These are phyloP conservation scores for Rhyacophila evoluta DNA, from an alignment of 2,888 invertebrate genomes.

Conservation along the genomic window DNA sequence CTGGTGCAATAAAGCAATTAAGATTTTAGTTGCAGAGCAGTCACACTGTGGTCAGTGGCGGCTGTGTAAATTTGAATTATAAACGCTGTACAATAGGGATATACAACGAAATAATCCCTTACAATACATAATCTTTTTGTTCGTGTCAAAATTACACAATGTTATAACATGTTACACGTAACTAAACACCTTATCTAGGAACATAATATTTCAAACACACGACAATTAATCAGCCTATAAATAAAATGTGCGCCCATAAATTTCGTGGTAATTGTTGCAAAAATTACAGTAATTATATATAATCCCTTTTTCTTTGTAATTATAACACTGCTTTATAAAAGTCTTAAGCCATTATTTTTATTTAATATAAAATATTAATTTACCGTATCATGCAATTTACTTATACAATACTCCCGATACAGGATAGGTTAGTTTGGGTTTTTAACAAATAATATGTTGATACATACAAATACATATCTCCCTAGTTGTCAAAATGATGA, in stretches of 20 bases:
- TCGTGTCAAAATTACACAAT: neutral
- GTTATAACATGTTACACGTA: neutral
- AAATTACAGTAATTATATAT: neutral
- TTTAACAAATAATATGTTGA: no score
- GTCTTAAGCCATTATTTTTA: no score
- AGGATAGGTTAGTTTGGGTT: no score
- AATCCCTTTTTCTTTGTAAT: neutral
- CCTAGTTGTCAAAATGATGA: no score
- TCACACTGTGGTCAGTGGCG: neutral
- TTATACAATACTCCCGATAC: no score
- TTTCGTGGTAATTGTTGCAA: neutral
- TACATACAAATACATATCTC: no score
- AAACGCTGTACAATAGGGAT: neutral
- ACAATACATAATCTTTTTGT: neutral
- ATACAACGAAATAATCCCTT: neutral
- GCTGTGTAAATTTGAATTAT: constrained; percentile 6
- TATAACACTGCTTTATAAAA: neutral
- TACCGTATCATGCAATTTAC: no score
- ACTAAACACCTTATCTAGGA: neutral
- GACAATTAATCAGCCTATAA: neutral
- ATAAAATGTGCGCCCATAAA: neutral
- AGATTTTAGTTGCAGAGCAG: constrained; percentile 31
- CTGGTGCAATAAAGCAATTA: constrained; percentile 42
- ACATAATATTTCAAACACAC: neutral
- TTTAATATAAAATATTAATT: no score